Base-by-base conservation (phyloP, 2,113 vertebrate genomes). In the Muntiacus reevesi region DNA sequence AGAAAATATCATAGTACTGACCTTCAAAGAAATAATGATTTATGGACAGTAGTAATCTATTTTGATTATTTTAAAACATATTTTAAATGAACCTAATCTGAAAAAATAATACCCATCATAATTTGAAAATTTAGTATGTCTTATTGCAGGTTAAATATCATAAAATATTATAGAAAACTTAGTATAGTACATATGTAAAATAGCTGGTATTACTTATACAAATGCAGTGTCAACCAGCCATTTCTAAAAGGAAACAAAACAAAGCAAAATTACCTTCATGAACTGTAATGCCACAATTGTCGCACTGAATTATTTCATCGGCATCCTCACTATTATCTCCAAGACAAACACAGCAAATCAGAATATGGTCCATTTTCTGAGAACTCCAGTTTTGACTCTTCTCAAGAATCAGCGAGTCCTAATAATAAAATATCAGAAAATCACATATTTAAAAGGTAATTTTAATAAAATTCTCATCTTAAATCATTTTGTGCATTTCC, bases 221-320 rank as follows among this genome's bases (percentile, higher is more conserved):
- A 89, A 95, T 21, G 8, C 15, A 76, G 21, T 78, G 16, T 88
- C 16, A 74, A 76, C 59, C 12, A 45, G 79, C 30, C 62, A 67
- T 87, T 96, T 98, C 60, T 57, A 94, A 78, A 87, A 78, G 10
- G 3, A 94, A 97, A 57, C 71, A 85, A 82, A 97, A 62, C 59
- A 74, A 19, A 23, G 40, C 6, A 97, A 62, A 91, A 98, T 99
- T 99, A 99, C 99, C 99, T 99, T 99, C 99, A 45, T 99, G 99
- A 85, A 99, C 99, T 11, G 99, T 99, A 98, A 99, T 99, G 74
- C 99, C 99, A 97, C 99, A 99, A 98, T 99, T 99, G 99, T 99
- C 99, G 98, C 99, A 99, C 97, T 99, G 99, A 98, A 99, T 99
- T 98, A 99, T 99, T 99, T 99, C 99, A 98, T 99, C 99, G 52